A percentile compares a stretch with the other conserved stretches of the same genome.
Evolutionary conservation across 2,888 invertebrate genomes (phyloP).

Genomic region (Dynastes hyllus): DNA sequence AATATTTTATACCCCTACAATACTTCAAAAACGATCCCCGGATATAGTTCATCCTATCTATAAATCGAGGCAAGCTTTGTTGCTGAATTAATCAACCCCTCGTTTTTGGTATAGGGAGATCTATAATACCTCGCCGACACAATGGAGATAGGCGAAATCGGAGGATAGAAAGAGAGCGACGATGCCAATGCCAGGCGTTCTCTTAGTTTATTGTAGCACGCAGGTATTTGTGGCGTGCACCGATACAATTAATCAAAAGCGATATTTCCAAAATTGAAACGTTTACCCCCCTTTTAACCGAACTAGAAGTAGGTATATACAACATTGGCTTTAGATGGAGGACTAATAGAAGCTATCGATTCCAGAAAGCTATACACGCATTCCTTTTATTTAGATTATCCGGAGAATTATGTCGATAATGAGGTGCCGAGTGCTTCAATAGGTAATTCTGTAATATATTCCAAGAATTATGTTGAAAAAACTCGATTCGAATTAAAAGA

Average conservation of each 20-base stretch:
- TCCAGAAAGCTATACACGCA: not conserved
- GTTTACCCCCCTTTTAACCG: slow-evolving; percentile 52
- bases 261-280: slow-evolving; percentile 54
- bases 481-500: not conserved
- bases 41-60: not conserved
- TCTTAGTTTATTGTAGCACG: slow-evolving; percentile 24
- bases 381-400: not conserved
- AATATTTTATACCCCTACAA: slow-evolving; percentile 27
- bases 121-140: slow-evolving; percentile 28
- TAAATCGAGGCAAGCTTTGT: slow-evolving; percentile 30
- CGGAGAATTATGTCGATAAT: slow-evolving; percentile 3
- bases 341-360: slow-evolving; percentile 13
- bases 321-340: not conserved
- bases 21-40: slow-evolving; percentile 6
- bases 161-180: not conserved
- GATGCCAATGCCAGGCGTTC: not conserved
- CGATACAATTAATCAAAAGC: slow-evolving; percentile 52
- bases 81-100: slow-evolving; percentile 43
- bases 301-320: not conserved
- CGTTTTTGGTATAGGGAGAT: slow-evolving; percentile 13
- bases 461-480: not conserved
- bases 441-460: not conserved
- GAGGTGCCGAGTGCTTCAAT: not conserved
- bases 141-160: slow-evolving; percentile 21
- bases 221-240: slow-evolving; percentile 50